Evolutionary conservation across 2,888 invertebrate genomes (phyloP).

Genomic region (Zaprionus bogoriensis): DNA sequence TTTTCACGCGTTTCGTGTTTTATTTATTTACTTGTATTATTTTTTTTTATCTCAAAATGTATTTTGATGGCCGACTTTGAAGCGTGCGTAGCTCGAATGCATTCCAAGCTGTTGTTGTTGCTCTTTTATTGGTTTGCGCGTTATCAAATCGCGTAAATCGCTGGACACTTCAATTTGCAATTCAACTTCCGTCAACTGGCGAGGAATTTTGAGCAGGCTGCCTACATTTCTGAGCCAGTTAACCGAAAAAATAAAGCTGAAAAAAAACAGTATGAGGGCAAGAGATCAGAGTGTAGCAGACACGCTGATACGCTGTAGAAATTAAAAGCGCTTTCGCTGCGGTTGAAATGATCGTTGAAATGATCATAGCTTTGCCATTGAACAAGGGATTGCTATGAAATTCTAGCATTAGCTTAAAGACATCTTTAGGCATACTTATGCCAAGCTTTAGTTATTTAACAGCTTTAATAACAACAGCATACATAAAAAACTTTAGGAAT

Average conservation of each 20-base stretch:
- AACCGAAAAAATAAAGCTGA: slow-evolving; percentile 9
- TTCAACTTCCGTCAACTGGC: slow-evolving; percentile 70
- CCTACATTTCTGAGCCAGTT: slow-evolving; percentile 38
- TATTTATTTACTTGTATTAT: slow-evolving; percentile 20
- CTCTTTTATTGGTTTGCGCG: slow-evolving; percentile 1
- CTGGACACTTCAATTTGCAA: slow-evolving; percentile 62
- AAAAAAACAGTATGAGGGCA: slow-evolving; percentile 3
- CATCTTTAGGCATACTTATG: too few relatives aligned
- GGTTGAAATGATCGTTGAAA: too few relatives aligned
- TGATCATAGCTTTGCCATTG: too few relatives aligned
- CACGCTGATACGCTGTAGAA: not conserved
- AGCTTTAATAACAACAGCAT: too few relatives aligned
- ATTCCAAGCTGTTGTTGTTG: slow-evolving; percentile 42
- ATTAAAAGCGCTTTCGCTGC: too few relatives aligned
- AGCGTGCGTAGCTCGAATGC: slow-evolving; percentile 48
- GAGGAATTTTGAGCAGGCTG: slow-evolving; percentile 50
- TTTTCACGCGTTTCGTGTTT: slow-evolving; percentile 39
- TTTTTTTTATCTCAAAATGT: slow-evolving; percentile 6
- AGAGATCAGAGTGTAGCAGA: not conserved
- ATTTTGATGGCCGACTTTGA: slow-evolving; percentile 29
- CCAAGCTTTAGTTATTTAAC: too few relatives aligned
- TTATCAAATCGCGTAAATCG: slow-evolving; percentile 50
- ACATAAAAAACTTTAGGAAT: too few relatives aligned
- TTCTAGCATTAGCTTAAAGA: too few relatives aligned
- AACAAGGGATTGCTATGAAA: not conserved